Percentiles rank a stretch among this genome's conserved stretches.
These are phyloP conservation scores for Mormyrus hasselquistii DNA, from an alignment of 2,797 vertebrate genomes.

Conservation along the genomic window DNA sequence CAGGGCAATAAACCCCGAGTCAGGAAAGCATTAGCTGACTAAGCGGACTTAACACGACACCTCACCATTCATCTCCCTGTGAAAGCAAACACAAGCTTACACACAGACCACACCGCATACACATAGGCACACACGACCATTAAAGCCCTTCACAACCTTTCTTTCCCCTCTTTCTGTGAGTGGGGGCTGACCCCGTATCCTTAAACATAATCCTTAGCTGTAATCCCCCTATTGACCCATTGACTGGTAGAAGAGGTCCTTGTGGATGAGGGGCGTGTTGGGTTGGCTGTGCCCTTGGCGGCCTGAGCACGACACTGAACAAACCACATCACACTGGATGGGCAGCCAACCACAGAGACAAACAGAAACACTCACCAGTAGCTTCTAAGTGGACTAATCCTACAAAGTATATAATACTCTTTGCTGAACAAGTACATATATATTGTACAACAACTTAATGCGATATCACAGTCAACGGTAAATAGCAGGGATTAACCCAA, in stretches of 20 bases:
- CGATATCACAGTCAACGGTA: background rate
- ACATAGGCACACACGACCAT: background rate
- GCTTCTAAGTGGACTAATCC: background rate
- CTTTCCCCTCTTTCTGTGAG: slow-evolving; percentile 11
- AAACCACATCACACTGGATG: background rate
- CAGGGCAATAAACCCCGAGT: background rate
- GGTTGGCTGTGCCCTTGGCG: background rate
- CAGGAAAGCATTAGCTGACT: background rate
- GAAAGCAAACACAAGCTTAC: background rate
- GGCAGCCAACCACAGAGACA: background rate
- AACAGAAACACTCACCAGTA: background rate
- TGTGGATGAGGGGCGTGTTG: background rate
- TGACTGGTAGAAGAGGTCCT: background rate
- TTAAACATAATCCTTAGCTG: slow-evolving; percentile 18
- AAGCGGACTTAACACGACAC: background rate
- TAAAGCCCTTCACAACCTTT: background rate
- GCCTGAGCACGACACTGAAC: slow-evolving; percentile 5
- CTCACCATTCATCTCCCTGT: background rate
- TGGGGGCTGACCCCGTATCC: slow-evolving; percentile 16
- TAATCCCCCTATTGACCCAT: slow-evolving; percentile 15
- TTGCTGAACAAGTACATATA: background rate
- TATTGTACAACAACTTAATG: background rate
- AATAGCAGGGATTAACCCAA: background rate
- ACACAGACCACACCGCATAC: background rate
- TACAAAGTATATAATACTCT: background rate